These are phyloP conservation scores for Pantherophis vulpinus DNA, from an alignment of 2,797 vertebrate genomes.

Conservation along the genomic window DNA sequence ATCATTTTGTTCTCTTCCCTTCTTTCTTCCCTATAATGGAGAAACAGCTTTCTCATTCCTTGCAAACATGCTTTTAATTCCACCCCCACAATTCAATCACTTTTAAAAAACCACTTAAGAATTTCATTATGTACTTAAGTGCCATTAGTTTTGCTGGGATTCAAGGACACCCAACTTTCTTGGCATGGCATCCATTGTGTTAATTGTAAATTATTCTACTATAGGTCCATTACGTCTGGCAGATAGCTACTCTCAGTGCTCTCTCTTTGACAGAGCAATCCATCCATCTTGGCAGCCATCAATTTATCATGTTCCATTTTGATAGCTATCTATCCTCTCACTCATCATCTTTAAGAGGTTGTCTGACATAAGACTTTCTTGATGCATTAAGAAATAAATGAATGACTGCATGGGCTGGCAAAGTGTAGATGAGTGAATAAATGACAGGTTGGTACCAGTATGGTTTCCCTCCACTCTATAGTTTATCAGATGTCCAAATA, in stretches of 20 bases:
- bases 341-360: slow-evolving; percentile 33
- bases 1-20: background rate
- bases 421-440: slow-evolving; percentile 34
- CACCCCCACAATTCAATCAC: background rate
- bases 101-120: slow-evolving; percentile 16
- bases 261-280: slow-evolving; percentile 39
- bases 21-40: background rate
- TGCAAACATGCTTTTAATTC: slow-evolving; percentile 9
- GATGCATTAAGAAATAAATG: slow-evolving; percentile 46
- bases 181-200: slow-evolving; percentile 11
- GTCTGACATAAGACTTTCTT: slow-evolving; percentile 44
- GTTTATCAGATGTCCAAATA: slow-evolving; percentile 1
- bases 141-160: background rate
- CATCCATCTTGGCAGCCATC: slow-evolving; percentile 31
- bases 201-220: slow-evolving; percentile 12
- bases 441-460: slow-evolving; percentile 3
- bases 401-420: slow-evolving; percentile 56
- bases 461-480: background rate
- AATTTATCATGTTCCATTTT: slow-evolving; percentile 41
- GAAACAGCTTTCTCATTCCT: background rate
- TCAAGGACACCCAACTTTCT: slow-evolving; percentile 6
- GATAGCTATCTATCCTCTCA: slow-evolving; percentile 46
- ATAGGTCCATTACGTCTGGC: slow-evolving; percentile 27
- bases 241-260: slow-evolving; percentile 29
- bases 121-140: slow-evolving; percentile 20